These are phyloP conservation scores for human (Homo sapiens) DNA, from an alignment of 2,113 vertebrate species.

Conservation along the genomic window DNA sequence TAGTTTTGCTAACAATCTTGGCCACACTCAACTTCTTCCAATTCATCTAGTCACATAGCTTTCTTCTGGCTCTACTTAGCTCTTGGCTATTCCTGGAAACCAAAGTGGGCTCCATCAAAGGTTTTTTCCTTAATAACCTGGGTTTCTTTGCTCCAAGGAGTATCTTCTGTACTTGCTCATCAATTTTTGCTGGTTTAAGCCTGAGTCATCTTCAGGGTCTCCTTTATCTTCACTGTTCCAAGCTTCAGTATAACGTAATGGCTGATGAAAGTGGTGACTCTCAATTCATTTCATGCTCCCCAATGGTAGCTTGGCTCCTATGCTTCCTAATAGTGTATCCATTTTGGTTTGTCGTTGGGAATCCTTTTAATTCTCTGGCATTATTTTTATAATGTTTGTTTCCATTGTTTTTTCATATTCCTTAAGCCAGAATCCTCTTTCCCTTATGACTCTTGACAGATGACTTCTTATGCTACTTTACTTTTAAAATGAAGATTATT, in stretches of 20 bases:
- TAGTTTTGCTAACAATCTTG: background rate
- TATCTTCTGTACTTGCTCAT: background rate
- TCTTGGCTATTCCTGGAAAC: background rate
- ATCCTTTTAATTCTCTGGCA: background rate
- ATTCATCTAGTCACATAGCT: background rate
- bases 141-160: background rate
- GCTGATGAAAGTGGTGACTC: background rate
- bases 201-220: background rate
- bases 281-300: background rate
- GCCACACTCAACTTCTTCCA: background rate
- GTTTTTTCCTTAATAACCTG: background rate
- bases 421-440: background rate
- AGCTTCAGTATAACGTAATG: background rate
- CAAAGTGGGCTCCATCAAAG: background rate
- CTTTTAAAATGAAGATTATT: background rate
- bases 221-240: background rate
- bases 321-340: background rate
- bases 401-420: background rate
- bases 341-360: background rate
- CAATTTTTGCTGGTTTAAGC: background rate
- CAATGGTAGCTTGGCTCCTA: background rate
- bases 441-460: background rate
- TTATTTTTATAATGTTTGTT: background rate
- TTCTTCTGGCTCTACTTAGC: background rate
- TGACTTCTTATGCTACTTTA: background rate